phyloP scores from a whole-genome alignment of 2,888 invertebrate species.

The Hemistola chrysoprasaria region DNA sequence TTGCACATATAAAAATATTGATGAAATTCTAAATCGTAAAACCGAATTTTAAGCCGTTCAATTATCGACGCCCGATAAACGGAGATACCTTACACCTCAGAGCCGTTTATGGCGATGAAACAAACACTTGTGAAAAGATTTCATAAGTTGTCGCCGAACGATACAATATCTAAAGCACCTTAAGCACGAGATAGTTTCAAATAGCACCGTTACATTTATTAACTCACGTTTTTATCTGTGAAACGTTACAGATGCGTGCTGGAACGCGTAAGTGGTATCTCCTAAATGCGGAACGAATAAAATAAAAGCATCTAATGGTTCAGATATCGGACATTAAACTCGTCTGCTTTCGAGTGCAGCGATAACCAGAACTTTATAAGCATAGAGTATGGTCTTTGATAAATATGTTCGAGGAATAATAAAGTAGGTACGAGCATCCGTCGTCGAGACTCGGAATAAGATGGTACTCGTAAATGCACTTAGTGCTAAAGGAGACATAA shows the following conservation, averaged over 20 bases:
- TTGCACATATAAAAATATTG: slow-evolving; percentile 2
- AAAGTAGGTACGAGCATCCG: slow-evolving; percentile 39
- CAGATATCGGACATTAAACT: slow-evolving; percentile 58
- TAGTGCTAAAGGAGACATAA: slow-evolving; percentile 69
- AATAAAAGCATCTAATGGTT: slow-evolving; percentile 44
- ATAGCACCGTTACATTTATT: slow-evolving; percentile 41
- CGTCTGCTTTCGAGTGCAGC: slow-evolving; percentile 60
- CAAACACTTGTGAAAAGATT: slow-evolving; percentile 21
- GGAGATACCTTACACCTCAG: slow-evolving; percentile 16
- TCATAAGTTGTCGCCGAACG: slow-evolving; percentile 12
- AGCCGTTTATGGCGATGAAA: slow-evolving; percentile 17
- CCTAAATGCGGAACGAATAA: slow-evolving; percentile 52
- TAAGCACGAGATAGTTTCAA: slow-evolving; percentile 25
- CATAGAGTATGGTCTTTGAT: neutral
- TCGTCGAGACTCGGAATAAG: slow-evolving; percentile 48
- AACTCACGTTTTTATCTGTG: slow-evolving; percentile 58
- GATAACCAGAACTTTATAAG: slow-evolving; percentile 50
- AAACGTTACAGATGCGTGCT: slow-evolving; percentile 58
- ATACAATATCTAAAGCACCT: slow-evolving; percentile 29
- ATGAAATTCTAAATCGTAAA: slow-evolving; percentile 5
- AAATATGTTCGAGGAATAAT: slow-evolving; percentile 20
- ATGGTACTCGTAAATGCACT: slow-evolving; percentile 74
- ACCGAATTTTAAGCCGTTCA: slow-evolving; percentile 5
- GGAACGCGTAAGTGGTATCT: slow-evolving; percentile 46
- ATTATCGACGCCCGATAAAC: slow-evolving; percentile 6